Percentiles rank a stretch among this genome's conserved stretches.
Evolutionary conservation across 1,140 invertebrate genomes (phyloP).

Genomic region (Hyles euphorbiae): DNA sequence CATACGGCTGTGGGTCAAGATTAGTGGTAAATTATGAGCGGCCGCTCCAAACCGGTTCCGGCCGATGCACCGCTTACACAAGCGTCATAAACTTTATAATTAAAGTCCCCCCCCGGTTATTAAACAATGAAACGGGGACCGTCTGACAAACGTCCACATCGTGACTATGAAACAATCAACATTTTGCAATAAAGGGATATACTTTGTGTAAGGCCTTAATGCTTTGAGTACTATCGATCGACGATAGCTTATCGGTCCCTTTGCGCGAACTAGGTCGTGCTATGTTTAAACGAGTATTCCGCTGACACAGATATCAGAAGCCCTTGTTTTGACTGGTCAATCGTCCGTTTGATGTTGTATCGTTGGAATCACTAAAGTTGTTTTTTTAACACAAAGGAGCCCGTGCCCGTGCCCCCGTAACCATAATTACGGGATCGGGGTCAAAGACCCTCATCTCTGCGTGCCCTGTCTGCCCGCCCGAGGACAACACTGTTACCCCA

Average conservation of each 20-base stretch:
- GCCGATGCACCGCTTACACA: slow-evolving; percentile 47
- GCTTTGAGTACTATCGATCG: slow-evolving; percentile 51
- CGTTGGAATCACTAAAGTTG: background rate
- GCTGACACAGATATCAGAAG: background rate
- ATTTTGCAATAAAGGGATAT: slow-evolving; percentile 15
- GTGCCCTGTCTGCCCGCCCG: background rate
- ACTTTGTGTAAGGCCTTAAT: slow-evolving; percentile 14
- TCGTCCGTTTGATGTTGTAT: no score
- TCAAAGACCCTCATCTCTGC: slow-evolving; percentile 26
- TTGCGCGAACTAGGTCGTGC: slow-evolving; percentile 51
- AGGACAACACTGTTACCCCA: background rate
- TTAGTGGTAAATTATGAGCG: slow-evolving; percentile 52
- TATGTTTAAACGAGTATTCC: slow-evolving; percentile 32
- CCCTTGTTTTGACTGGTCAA: no score
- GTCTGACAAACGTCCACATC: background rate
- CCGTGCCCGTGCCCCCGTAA: slow-evolving; percentile 13
- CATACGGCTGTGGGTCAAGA: slow-evolving; percentile 64
- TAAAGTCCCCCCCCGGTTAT: slow-evolving; percentile 9
- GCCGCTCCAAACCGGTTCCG: slow-evolving; percentile 47
- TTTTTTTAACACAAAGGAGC: slow-evolving; percentile 1
- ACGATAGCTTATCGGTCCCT: slow-evolving; percentile 53
- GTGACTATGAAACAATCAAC: slow-evolving; percentile 9
- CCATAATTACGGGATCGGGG: slow-evolving; percentile 29
- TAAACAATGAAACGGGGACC: slow-evolving; percentile 9
- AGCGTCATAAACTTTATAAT: slow-evolving; percentile 25